A percentile compares a stretch with the other conserved stretches of the same genome.
phyloP scores from a whole-genome alignment of 2,888 invertebrate genomes.

The Bellardia bayeri region DNA sequence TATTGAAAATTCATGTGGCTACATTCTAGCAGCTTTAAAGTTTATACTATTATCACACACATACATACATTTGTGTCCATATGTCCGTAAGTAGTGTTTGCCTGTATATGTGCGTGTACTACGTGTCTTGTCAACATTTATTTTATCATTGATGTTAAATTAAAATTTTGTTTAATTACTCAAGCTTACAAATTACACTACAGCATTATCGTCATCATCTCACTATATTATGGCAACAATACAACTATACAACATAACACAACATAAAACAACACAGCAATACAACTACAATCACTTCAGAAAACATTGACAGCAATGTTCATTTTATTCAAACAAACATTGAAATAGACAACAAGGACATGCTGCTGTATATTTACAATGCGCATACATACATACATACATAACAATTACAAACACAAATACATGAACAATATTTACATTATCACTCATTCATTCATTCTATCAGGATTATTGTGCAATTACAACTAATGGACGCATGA shows the following conservation, averaged over 20 bases:
- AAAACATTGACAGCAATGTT: slow-evolving; percentile 42
- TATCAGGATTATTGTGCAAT: slow-evolving; percentile 65
- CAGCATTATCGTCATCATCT: slow-evolving; percentile 56
- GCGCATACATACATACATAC: slow-evolving; percentile 24
- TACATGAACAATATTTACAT: slow-evolving; percentile 49
- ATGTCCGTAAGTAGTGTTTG: background rate
- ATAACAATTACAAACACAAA: slow-evolving; percentile 34
- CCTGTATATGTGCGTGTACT: background rate
- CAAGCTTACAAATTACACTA: slow-evolving; percentile 71
- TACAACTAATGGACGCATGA: slow-evolving; percentile 72
- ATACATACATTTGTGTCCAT: background rate
- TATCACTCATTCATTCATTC: slow-evolving; percentile 53
- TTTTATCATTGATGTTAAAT: slow-evolving; percentile 72
- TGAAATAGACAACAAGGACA: slow-evolving; percentile 47
- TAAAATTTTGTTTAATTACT: slow-evolving; percentile 74
- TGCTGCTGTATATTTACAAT: slow-evolving; percentile 22
- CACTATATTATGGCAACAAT: slow-evolving; percentile 1
- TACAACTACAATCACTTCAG: background rate
- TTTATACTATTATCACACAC: background rate
- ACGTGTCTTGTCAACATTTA: slow-evolving; percentile 50
- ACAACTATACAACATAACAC: background rate
- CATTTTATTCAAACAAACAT: slow-evolving; percentile 29
- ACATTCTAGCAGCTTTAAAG: slow-evolving; percentile 11
- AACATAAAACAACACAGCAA: too few species aligned
- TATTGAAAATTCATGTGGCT: background rate